Evolutionary conservation across 2,113 vertebrate species (phyloP).

Genomic region (Cyrtonyx montezumae): DNA sequence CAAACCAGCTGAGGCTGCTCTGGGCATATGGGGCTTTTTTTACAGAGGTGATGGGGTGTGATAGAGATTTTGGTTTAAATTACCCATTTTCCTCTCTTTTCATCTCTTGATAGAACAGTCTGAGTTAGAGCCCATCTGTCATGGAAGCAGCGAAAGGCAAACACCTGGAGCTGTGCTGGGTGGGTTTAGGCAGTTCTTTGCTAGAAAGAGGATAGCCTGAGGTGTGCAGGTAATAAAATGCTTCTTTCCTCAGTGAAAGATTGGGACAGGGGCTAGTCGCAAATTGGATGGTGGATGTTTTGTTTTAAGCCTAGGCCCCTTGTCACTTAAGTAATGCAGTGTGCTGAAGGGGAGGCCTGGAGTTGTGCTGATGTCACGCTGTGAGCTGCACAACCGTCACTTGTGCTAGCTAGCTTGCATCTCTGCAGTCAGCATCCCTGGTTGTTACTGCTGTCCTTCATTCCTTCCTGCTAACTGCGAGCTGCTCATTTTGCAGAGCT

Average conservation of each 20-base stretch:
- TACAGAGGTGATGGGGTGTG: no score
- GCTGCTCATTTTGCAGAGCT: neutral
- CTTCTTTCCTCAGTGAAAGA: neutral
- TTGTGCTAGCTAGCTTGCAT: neutral
- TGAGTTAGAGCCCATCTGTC: neutral
- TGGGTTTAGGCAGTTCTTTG: neutral
- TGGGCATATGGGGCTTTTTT: neutral
- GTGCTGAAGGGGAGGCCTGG: fast-evolving
- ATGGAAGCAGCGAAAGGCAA: neutral
- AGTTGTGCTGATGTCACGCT: neutral
- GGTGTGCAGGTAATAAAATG: neutral
- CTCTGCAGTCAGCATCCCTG: neutral
- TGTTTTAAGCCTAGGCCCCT: neutral
- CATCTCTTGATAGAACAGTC: neutral
- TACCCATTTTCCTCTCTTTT: neutral
- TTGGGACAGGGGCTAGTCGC: neutral
- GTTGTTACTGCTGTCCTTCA: neutral
- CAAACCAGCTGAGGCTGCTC: neutral
- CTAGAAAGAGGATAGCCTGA: neutral
- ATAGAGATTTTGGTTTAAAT: neutral
- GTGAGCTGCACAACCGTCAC: fast-evolving
- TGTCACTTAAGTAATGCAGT: neutral
- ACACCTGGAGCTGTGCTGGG: fast-evolving
- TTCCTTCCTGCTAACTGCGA: neutral
- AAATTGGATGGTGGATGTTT: neutral